Evolutionary conservation across 2,113 vertebrate species (phyloP).

Genomic region (Ancistrus triradiatus): DNA sequence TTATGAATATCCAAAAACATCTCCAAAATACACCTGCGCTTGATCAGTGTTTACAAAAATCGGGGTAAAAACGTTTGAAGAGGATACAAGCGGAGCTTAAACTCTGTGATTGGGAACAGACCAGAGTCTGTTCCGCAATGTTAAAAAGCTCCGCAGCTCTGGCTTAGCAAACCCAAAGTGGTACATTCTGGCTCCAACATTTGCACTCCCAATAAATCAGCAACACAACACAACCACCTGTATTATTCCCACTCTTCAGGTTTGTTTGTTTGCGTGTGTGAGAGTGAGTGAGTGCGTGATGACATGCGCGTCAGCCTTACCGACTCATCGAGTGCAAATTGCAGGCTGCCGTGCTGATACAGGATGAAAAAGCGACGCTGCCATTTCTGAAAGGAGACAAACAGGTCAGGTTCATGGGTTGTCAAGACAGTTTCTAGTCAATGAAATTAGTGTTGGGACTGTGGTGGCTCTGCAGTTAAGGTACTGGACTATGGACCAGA

Average conservation of each 20-base stretch:
- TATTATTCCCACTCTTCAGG: slow-evolving; percentile 11
- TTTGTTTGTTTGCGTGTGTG: background rate
- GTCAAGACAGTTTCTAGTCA: background rate
- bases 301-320: too few species aligned
- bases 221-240: background rate
- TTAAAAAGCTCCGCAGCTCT: too few species aligned
- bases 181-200: slow-evolving; percentile 18
- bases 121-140: too few species aligned
- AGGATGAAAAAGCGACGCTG: slow-evolving; percentile 69
- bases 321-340: slow-evolving; percentile 64
- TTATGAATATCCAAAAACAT: too few species aligned
- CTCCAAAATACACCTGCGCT: too few species aligned
- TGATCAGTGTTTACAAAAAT: slow-evolving; percentile 9
- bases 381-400: slow-evolving; percentile 59
- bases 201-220: slow-evolving; percentile 8
- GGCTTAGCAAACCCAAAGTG: too few species aligned
- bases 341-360: slow-evolving; percentile 64
- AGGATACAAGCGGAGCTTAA: background rate
- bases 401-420: background rate
- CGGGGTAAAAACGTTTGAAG: background rate
- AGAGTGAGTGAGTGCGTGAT: too few species aligned
- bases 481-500: too few species aligned
- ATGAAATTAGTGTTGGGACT: too few species aligned
- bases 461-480: too few species aligned
- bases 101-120: background rate